Evolutionary conservation across 2,113 vertebrate genomes (phyloP).

Genomic region (Atherinomorus stipes): DNA sequence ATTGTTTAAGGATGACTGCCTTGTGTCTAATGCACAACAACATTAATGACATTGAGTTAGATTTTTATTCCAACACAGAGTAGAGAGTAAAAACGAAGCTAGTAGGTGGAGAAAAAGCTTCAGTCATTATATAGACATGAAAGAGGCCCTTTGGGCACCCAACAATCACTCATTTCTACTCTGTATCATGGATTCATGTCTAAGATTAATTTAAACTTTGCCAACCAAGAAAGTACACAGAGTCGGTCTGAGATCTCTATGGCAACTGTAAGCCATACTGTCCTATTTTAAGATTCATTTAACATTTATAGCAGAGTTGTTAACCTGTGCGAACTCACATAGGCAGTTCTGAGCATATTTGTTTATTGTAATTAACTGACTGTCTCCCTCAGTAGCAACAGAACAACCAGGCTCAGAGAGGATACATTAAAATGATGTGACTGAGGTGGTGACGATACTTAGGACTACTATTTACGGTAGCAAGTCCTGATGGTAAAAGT

Average conservation of each 20-base stretch:
- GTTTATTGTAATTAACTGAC: constrained; percentile 80
- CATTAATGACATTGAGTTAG: constrained; percentile 11
- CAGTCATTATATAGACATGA: constrained; percentile 56
- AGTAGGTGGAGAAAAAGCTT: constrained; percentile 38
- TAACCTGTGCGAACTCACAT: constrained; percentile 80
- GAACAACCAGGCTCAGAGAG: constrained; percentile 55
- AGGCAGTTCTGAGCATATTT: constrained; percentile 77
- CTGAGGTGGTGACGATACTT: constrained; percentile 67
- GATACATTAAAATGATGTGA: constrained; percentile 68
- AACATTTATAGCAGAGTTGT: constrained; percentile 82
- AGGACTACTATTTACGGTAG: constrained; percentile 33
- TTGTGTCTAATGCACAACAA: constrained; percentile 40
- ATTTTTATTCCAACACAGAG: constrained; percentile 46
- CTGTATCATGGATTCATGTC: constrained; percentile 48
- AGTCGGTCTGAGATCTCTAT: constrained; percentile 78
- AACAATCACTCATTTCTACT: constrained; percentile 62
- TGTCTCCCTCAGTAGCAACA: constrained; percentile 42
- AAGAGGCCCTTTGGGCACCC: constrained; percentile 42
- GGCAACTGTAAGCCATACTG: constrained; percentile 80
- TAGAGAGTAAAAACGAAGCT: constrained; percentile 32
- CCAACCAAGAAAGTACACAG: constrained; percentile 76
- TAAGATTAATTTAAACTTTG: constrained; percentile 78
- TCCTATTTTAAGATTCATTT: constrained; percentile 84
- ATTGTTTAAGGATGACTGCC: constrained; percentile 30
- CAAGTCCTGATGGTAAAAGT: constrained; percentile 27